These are phyloP conservation scores for Bufo bufo DNA, from an alignment of 2,113 vertebrate species.

Conservation along the genomic window DNA sequence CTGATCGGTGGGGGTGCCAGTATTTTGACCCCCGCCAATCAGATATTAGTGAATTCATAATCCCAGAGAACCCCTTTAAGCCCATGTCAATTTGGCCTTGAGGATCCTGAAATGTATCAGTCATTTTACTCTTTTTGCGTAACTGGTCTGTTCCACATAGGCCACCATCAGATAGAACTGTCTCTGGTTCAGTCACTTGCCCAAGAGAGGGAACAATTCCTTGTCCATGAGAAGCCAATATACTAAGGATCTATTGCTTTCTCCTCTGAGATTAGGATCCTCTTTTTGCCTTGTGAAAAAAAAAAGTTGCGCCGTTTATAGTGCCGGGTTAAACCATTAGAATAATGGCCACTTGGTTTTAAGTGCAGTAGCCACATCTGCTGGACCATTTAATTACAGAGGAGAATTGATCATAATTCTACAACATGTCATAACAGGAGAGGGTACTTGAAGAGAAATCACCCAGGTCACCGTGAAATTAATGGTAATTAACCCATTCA, in stretches of 20 bases:
- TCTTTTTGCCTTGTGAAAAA: not conserved
- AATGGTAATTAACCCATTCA: constrained; percentile 26
- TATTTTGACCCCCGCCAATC: no score
- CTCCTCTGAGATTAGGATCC: not conserved
- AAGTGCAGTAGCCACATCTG: constrained; percentile 44
- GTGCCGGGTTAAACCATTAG: constrained; percentile 15
- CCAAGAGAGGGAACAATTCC: no score
- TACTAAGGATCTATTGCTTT: not conserved
- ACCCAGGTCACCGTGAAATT: not conserved
- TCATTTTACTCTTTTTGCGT: no score
- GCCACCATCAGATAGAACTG: not conserved
- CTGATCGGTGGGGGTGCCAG: no score
- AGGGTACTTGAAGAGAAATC: not conserved
- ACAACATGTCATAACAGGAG: constrained; percentile 51
- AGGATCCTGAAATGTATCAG: no score
- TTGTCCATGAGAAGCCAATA: not conserved
- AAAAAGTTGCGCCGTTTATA: not conserved
- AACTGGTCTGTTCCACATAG: no score
- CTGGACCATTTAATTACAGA: constrained; percentile 48
- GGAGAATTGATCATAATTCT: constrained; percentile 52
- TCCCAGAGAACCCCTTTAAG: no score
- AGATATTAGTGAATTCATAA: no score
- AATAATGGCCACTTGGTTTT: constrained; percentile 48
- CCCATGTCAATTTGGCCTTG: no score
- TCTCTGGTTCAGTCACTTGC: no score